phyloP scores from a whole-genome alignment of 2,888 invertebrate species.

The Eumacrocentrus americanus region DNA sequence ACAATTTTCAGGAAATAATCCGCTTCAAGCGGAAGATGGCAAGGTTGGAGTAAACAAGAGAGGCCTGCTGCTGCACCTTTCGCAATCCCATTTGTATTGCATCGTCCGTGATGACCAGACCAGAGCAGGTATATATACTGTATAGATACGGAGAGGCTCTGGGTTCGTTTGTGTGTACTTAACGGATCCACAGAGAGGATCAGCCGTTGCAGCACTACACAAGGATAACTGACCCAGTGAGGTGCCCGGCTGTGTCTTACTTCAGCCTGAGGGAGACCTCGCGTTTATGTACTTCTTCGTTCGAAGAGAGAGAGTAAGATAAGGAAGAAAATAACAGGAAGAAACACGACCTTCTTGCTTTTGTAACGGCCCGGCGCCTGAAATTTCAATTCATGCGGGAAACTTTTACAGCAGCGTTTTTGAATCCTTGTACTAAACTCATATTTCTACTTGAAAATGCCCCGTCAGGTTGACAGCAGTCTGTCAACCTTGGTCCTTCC shows the following conservation, averaged over 20 bases:
- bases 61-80: slow-evolving; percentile 4
- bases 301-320: background rate
- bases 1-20: slow-evolving; percentile 6
- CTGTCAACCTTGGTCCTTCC: slow-evolving; percentile 22
- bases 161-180: slow-evolving; percentile 38
- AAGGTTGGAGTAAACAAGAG: slow-evolving; percentile 20
- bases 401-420: background rate
- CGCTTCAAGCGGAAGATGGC: background rate
- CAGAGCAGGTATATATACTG: background rate
- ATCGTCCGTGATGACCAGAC: background rate
- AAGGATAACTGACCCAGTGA: slow-evolving; percentile 39
- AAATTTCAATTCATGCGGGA: background rate
- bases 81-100: slow-evolving; percentile 29
- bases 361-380: background rate
- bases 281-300: too few relatives aligned
- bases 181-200: slow-evolving; percentile 41
- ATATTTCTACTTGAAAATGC: too few relatives aligned
- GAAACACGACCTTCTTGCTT: background rate
- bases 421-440: too few relatives aligned
- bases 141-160: slow-evolving; percentile 1
- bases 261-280: too few relatives aligned
- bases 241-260: slow-evolving; percentile 19
- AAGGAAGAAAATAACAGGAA: background rate
- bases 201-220: slow-evolving; percentile 21
- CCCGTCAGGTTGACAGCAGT: too few relatives aligned